Base-by-base conservation (phyloP, 2,888 invertebrate genomes). In the Chironomus tentans region DNA sequence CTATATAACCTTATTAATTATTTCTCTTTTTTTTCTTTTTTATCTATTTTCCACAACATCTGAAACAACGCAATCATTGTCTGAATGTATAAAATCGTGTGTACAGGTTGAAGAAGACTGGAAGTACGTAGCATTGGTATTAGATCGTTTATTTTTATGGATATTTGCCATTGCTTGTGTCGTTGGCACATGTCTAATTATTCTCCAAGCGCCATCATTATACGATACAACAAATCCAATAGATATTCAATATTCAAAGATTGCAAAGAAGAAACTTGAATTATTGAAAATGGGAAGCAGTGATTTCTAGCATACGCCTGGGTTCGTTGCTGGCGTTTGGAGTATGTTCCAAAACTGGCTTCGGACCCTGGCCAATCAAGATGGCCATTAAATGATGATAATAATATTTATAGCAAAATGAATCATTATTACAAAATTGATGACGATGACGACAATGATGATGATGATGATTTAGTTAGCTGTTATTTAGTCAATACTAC, bases 131-230 rank as follows among this genome's bases (percentile, higher is more conserved):
- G 91, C 91, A 76, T 83, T 74, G 95, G 97, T 98, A 78, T 87
- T 98, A 83, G 98, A 98, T 86, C 90, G 98, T 81, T 89, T 98
- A 81, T 98, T 98, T 86, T 89, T 98, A 80, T 96, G 95, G 90
- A 90, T 95, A 81, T 98, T 98, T 86, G 93, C 97, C 82, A 88
- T 95, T 83, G 95, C 95, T 79, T 97, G 97, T 85, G 88, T 97
- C 78, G 85, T 95, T 78, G 97, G 97, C 78, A 97, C 94, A 77
- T 91, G 91, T 77, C 87, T 93, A 80, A 94, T 94, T 81, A 94
- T 94, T 83, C 88, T 95, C 78, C 91, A 93, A 85, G 96, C 96
- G 80, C 96, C 96, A 77, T 93, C 94, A 76, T 88, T 96, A 81
- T 96, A 96, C 85, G 95, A 96, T 86, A 91, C 91, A 82, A 91